Base-by-base conservation (phyloP, 2,113 vertebrate genomes). In the Caranx melampygus region DNA sequence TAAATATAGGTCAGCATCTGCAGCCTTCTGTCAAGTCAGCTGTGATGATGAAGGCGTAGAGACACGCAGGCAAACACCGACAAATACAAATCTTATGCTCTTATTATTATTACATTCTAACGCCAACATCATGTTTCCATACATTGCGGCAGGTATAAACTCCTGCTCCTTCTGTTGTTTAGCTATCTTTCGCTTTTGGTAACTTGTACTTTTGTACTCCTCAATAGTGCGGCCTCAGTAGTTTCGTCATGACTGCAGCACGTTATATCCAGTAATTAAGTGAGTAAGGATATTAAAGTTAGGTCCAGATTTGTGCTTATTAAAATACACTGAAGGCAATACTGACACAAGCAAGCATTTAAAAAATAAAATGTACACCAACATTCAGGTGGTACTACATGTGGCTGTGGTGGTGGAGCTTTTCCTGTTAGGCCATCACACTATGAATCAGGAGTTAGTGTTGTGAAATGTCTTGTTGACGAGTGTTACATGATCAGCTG, bases 401-500 rank as follows among this genome's bases (percentile, higher is more conserved):
- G 20, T 8, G 3, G n/a, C 3, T 62, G 20, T 0, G 16, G 8
- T 70, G 33, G 73, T 18, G 6, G 10, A 18, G 65, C 45, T 26
- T 18, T 10, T 85, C 40, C 55, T 61, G 49, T 67, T 11, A 51
- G 16, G n/a, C 14, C 20, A 42, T 63, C 65, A 66, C 59, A 26
- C 64, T 18, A 20, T 82, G 75, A 81, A 65, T 79, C 55, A 60
- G 55, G 67, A 76, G 71, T 81, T 21, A 20, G 60, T 66, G 81
- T 88, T 90, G 87, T 55, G 86, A 91, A 92, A 88, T 83, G 35
- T 65, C 59, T 76, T 84, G 84, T 77, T 83, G 67, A 88, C 62
- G 47, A 11, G 65, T 84, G 87, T 89, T 87, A 87, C 78, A 72
- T 75, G 89, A 89, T 87, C 89, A 81, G 85, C 78, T 75, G 75